Base-by-base conservation (phyloP, 2,113 vertebrate species). In the Phaethornis superciliosus region DNA sequence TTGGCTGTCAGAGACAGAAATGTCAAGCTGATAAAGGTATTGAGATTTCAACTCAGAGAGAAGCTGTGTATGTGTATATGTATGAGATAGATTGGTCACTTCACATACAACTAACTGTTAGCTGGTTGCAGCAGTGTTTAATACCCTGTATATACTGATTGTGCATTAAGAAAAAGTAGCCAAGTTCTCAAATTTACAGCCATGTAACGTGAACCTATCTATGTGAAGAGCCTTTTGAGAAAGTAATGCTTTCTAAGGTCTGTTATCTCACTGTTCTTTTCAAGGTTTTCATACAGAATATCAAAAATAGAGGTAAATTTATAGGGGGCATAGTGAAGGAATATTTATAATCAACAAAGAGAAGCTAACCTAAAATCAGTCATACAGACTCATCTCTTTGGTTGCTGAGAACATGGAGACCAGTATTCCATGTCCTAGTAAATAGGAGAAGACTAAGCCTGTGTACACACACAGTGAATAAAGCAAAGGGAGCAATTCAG, bases 381-480 rank as follows among this genome's bases (percentile, higher is more conserved):
- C 84, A 26, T 9, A 32, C 18, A 30, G 9, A 42, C 28, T 64
- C 15, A 37, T 6, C 16, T 82, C 27, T 49, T 30, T 19, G 23
- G 27, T 55, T 60, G 26, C 49, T 80, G 63, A 47, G 87, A 90
- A n/a, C 23, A 19, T 19, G 16, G 72, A 60, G 33, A 78, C 35
- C 30, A 13, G 28, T 46, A 44, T 22, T 67, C 21, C 33, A 4
- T 28, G 33, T 46, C 26, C 42, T 58, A 70, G 32, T 27, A 42
- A 52, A 49, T 3, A 40, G 20, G 55, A 80, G 60, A 49, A 81
- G 37, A 88, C 27, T 33, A 82, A 94, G 35, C 28, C 27, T 11
- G 4, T 32, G 21, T 69, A 19, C 47, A 21, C 9, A 21, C 2
- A 0, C 21, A 24, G 14, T 1, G 10, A 33, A 30, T 28, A 81